Evolutionary conservation across 2,888 invertebrate genomes (phyloP), one percentile per base, ranked within the genome.

Genomic region (Eupelmus urozonus): DNA sequence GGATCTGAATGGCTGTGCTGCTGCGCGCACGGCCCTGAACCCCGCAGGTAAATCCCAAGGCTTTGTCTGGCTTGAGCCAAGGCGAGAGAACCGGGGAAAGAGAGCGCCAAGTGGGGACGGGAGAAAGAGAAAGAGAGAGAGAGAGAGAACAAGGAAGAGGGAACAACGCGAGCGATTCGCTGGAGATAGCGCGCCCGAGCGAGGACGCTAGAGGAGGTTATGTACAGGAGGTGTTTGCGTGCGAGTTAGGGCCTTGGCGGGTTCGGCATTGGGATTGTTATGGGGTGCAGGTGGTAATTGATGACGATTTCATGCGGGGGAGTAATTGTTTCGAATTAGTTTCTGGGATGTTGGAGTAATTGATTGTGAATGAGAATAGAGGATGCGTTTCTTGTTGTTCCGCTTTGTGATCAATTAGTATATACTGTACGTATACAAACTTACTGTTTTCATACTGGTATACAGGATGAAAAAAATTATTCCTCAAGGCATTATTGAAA

Each of bases 41-140:
- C 42, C 62, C 45, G 29, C 71, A 77, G 77, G 75, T 80, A 77
- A 77, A 80, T 71, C 75, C 66, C 77, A 77, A 80, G 74, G 77
- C 80, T 77, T 77, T 77, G 71, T 67, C 73, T 62, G 71, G 53
- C n/a, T n/a, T n/a, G 45, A 69, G 49, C 40, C 45, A 23, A 55
- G 67, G 65, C 69, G 53, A 40, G 69, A 45, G 65, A 62, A 18
- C 34, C 20, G 18, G 20, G 45, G n/a, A 57, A 20, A 42, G 16
- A 25, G 16, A 57, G 18, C 55, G 23, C 11, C 42, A 18, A 16
- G 62, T 42, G 42, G 29, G 40, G 51, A 53, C 1, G 16, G 53
- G 9, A 20, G 29, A 9, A 40, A 34, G 73, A 55, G 34, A 65
- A 55, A 63, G 27, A 45, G 18, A 27, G 65, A 55, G 65, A 27